A percentile compares a stretch with the other conserved stretches of the same genome.
phyloP scores from a whole-genome alignment of 2,888 invertebrate species.

The Calliopum simillimum region DNA sequence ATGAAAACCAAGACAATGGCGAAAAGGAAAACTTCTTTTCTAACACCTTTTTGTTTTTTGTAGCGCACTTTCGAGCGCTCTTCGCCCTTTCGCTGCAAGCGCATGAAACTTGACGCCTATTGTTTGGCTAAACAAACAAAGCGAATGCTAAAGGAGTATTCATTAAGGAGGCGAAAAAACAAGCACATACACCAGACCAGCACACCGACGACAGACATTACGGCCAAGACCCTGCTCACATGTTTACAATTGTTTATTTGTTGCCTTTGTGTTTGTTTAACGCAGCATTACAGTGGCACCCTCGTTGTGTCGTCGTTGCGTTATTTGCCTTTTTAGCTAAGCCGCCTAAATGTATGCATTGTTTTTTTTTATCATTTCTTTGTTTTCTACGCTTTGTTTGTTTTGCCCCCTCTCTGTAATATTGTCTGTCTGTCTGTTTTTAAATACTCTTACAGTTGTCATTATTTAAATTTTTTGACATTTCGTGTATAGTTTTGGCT shows the following conservation, averaged over 20 bases:
- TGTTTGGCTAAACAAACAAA: slow-evolving; percentile 11
- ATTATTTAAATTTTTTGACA: slow-evolving; percentile 16
- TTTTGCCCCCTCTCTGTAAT: too few relatives aligned
- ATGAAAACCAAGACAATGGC: background rate
- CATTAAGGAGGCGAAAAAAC: slow-evolving; percentile 4
- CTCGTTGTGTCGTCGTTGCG: too few relatives aligned
- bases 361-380: too few relatives aligned
- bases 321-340: background rate
- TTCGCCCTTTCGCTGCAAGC: background rate
- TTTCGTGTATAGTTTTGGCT: background rate
- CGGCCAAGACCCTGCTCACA: background rate
- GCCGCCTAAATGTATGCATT: slow-evolving; percentile 9
- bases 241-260: slow-evolving; percentile 7
- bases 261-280: background rate
- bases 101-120: background rate
- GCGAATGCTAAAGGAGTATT: slow-evolving; percentile 18
- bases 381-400: too few relatives aligned
- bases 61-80: background rate
- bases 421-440: too few relatives aligned
- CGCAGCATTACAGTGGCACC: background rate
- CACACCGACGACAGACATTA: too few relatives aligned
- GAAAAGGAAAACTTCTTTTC: background rate
- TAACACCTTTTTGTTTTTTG: background rate
- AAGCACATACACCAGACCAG: background rate
- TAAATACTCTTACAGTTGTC: background rate